Conservation (phyloP, 2,797 vertebrate genomes). For the Amphiprion clarkii region DNA sequence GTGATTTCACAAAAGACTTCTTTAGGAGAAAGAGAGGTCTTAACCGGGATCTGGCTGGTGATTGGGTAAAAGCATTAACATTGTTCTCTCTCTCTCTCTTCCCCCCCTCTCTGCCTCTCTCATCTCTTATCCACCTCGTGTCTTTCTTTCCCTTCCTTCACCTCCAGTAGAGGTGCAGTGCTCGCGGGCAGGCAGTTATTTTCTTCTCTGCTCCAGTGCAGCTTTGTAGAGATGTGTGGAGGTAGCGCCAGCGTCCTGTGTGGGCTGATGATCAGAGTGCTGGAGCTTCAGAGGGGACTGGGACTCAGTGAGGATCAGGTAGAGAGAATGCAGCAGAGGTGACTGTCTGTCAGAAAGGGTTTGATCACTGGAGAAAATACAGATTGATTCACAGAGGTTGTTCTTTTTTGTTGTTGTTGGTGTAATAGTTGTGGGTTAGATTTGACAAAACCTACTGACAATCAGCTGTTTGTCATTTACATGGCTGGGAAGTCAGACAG, state of each 20-base stretch:
- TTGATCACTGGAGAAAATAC: slow-evolving; percentile 50
- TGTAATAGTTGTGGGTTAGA: not conserved
- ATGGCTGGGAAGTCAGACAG: not conserved
- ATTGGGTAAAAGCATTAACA: slow-evolving; percentile 65
- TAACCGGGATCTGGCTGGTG: slow-evolving; percentile 66
- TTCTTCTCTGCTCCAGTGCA: slow-evolving; percentile 34
- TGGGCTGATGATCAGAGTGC: slow-evolving; percentile 63
- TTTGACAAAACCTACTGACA: slow-evolving; percentile 16
- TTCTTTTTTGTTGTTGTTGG: not conserved
- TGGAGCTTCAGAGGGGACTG: slow-evolving; percentile 40
- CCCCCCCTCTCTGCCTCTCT: not conserved
- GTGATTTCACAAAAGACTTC: slow-evolving; percentile 78
- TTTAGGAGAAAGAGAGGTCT: slow-evolving; percentile 71
- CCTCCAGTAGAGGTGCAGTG: slow-evolving; percentile 42
- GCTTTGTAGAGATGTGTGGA: slow-evolving; percentile 43
- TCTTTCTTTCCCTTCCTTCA: slow-evolving; percentile 23
- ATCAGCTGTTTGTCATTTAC: slow-evolving; percentile 6
- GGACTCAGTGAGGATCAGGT: slow-evolving; percentile 47
- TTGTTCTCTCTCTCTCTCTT: slow-evolving; percentile 43
- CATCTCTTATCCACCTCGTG: slow-evolving; percentile 27
- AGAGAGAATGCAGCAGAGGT: slow-evolving; percentile 51
- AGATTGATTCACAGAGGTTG: slow-evolving; percentile 17
- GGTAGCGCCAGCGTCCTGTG: slow-evolving; percentile 52
- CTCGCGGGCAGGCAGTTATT: slow-evolving; percentile 44
- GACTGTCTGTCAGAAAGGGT: slow-evolving; percentile 58